Percentiles rank a stretch among this genome's conserved stretches.
Conservation (phyloP, 2,888 invertebrate species). For the Ctena decussata region DNA sequence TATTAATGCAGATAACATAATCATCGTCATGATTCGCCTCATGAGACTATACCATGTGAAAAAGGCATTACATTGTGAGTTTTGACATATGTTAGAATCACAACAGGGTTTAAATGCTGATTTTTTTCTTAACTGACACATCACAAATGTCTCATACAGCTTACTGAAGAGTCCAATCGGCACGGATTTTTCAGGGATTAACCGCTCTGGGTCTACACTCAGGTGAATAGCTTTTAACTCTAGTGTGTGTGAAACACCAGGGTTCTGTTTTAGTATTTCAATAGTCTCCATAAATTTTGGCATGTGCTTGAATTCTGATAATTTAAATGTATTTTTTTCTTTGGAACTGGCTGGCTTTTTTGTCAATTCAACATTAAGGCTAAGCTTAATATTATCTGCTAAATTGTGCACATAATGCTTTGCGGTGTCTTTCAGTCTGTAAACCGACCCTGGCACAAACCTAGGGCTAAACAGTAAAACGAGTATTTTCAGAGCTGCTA, state of each 20-base stretch:
- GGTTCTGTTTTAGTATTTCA: constrained; percentile 34
- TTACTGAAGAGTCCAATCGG: constrained; percentile 73
- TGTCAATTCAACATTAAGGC: constrained; percentile 27
- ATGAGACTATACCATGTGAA: constrained; percentile 71
- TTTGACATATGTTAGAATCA: constrained; percentile 55
- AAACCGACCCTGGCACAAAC: constrained; percentile 74
- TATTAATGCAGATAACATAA: constrained; percentile 69
- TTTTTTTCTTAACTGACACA: constrained; percentile 78
- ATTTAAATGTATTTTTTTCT: constrained; percentile 1
- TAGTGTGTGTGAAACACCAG: constrained; percentile 49
- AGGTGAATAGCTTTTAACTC: constrained; percentile 63
- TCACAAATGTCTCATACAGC: constrained; percentile 75
- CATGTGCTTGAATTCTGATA: constrained; percentile 45
- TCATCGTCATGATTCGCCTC: constrained; percentile 65
- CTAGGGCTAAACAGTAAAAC: constrained; percentile 78
- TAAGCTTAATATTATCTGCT: constrained; percentile 16
- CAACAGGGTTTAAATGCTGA: constrained; percentile 75
- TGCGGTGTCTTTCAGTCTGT: constrained; percentile 53
- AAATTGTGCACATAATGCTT: constrained; percentile 16
- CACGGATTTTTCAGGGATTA: constrained; percentile 68
- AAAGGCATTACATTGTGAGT: constrained; percentile 32
- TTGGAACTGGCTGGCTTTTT: constrained; percentile 19
- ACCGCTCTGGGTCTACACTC: constrained; percentile 65
- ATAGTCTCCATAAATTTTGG: constrained; percentile 48
- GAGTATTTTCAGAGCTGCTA: constrained; percentile 72